Evolutionary conservation across 2,113 vertebrate genomes (phyloP).

Genomic region (Erpornis zantholeuca): DNA sequence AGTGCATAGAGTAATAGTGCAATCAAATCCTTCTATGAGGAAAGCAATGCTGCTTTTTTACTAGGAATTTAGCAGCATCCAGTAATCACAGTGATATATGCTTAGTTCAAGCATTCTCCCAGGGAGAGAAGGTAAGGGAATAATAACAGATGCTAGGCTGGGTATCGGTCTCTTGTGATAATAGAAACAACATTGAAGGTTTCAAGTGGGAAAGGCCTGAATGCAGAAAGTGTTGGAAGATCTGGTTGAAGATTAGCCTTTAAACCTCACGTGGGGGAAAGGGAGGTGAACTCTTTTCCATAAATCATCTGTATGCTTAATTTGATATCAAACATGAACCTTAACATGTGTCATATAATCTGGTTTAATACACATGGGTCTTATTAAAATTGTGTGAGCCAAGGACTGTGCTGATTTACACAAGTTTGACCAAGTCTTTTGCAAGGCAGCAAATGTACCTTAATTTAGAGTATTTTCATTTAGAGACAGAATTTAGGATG

Average conservation of each 20-base stretch:
- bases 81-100: constrained; percentile 51
- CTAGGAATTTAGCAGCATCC: constrained; percentile 54
- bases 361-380: constrained; percentile 71
- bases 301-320: constrained; percentile 77
- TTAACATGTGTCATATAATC: constrained; percentile 76
- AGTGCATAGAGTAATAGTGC: neutral
- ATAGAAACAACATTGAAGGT: constrained; percentile 63
- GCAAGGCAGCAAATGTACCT: constrained; percentile 45
- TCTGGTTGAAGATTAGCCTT: constrained; percentile 72
- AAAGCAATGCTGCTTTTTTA: constrained; percentile 33
- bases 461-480: neutral
- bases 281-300: constrained; percentile 67
- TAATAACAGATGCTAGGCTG: constrained; percentile 67
- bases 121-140: constrained; percentile 51
- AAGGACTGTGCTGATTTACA: constrained; percentile 68
- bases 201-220: constrained; percentile 58
- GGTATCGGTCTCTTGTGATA: constrained; percentile 69
- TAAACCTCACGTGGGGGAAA: constrained; percentile 60
- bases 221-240: constrained; percentile 70
- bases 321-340: constrained; percentile 78
- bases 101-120: constrained; percentile 18
- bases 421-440: constrained; percentile 46
- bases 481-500: neutral
- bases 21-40: constrained; percentile 45
- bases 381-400: constrained; percentile 76